phyloP scores from a whole-genome alignment of 1,140 invertebrate genomes.

The Ectropis grisescens region DNA sequence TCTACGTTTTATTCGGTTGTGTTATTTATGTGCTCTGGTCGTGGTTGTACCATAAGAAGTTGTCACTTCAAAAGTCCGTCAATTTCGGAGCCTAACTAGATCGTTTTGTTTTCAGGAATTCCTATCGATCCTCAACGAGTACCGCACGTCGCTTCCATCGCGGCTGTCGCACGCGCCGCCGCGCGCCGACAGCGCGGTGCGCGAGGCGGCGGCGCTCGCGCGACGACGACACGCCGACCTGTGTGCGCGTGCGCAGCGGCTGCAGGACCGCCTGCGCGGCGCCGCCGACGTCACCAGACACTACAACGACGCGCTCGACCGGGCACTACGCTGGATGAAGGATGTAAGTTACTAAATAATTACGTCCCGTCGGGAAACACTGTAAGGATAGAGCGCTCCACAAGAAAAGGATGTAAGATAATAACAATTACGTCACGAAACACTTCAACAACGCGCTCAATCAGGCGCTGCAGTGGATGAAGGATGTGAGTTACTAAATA shows the following conservation, averaged over 20 bases:
- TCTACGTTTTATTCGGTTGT: too few relatives aligned
- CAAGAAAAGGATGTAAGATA: too few relatives aligned
- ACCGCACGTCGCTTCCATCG: slow-evolving; percentile 84
- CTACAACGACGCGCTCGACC: slow-evolving; percentile 86
- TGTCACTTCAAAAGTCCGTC: too few relatives aligned
- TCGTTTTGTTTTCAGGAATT: slow-evolving; percentile 84
- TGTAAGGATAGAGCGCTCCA: too few relatives aligned
- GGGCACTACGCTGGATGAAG: slow-evolving; percentile 86
- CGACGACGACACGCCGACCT: slow-evolving; percentile 79
- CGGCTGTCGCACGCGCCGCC: slow-evolving; percentile 83
- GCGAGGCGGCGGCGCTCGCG: slow-evolving; percentile 68
- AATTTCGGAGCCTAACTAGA: too few relatives aligned
- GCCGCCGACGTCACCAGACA: slow-evolving; percentile 84
- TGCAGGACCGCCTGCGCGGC: slow-evolving; percentile 83
- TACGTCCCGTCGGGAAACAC: too few relatives aligned
- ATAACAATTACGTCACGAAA: slow-evolving; percentile 81
- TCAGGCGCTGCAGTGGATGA: slow-evolving; percentile 86
- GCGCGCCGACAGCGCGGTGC: slow-evolving; percentile 54
- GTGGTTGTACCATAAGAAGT: too few relatives aligned
- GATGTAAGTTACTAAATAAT: slow-evolving; percentile 64
- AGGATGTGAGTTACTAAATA: slow-evolving; percentile 66
- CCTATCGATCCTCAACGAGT: slow-evolving; percentile 85
- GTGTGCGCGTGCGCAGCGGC: slow-evolving; percentile 83
- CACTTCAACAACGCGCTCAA: slow-evolving; percentile 88
- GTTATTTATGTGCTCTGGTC: too few relatives aligned